phyloP scores from a whole-genome alignment of 92 coral and sea anemone genomes.

The Montipora capitata region DNA sequence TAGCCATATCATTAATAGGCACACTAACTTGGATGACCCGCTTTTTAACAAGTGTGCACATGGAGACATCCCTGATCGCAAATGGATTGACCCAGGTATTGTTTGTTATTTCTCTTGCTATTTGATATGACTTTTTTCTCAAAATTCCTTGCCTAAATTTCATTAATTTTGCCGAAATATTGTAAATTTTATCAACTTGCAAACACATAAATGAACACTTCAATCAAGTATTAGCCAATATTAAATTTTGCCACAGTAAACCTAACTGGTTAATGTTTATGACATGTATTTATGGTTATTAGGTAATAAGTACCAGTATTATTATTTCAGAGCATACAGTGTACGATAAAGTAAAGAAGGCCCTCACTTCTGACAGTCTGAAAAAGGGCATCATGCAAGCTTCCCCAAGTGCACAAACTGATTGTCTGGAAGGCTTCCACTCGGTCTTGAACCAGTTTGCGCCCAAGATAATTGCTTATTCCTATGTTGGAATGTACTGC shows the following conservation, averaged over 20 bases:
- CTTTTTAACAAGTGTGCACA: constrained; percentile 43
- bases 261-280: too few relatives aligned
- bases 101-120: not conserved
- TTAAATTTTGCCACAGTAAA: not conserved
- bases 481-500: constrained; percentile 9
- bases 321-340: not conserved
- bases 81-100: constrained; percentile 13
- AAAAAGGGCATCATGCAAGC: not conserved
- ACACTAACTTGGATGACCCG: not conserved
- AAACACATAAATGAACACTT: too few relatives aligned
- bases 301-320: not conserved
- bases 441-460: not conserved
- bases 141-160: not conserved
- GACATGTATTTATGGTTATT: too few relatives aligned
- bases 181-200: not conserved
- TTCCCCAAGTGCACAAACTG: constrained; percentile 11
- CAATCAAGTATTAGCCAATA: not conserved
- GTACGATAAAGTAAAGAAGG: not conserved
- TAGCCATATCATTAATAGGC: not conserved
- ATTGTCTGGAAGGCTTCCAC: not conserved
- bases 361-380: not conserved
- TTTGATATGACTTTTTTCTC: not conserved
- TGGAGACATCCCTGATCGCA: constrained; percentile 1
- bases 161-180: not conserved
- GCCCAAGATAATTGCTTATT: not conserved